Percentiles rank a stretch among this genome's conserved stretches.
phyloP scores from a whole-genome alignment of 1,140 invertebrate species.

The Pantala flavescens region DNA sequence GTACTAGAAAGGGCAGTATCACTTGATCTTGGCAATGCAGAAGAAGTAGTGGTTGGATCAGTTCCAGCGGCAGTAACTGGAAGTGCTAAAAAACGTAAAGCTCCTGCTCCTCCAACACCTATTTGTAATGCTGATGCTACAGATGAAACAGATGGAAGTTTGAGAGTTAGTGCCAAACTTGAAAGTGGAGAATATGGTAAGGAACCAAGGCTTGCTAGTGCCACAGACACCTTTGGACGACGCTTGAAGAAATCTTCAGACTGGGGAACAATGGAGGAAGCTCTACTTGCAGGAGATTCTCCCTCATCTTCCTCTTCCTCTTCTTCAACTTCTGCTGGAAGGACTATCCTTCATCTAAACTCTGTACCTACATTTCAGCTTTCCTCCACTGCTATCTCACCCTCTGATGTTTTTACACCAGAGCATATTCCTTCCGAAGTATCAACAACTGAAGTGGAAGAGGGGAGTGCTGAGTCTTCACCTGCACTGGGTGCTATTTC shows the following conservation, averaged over 20 bases:
- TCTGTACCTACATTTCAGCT: neutral
- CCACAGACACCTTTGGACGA: constrained; percentile 52
- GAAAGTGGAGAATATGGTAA: constrained; percentile 35
- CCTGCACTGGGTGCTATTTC: neutral
- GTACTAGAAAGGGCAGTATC: constrained; percentile 70
- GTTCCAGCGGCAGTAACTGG: constrained; percentile 39
- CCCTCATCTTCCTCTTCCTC: constrained; percentile 24
- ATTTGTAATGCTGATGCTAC: constrained; percentile 18
- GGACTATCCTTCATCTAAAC: neutral
- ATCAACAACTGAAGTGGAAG: neutral
- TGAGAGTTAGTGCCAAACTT: constrained; percentile 24
- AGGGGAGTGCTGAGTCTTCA: neutral
- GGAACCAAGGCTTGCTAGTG: constrained; percentile 52
- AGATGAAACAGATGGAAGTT: constrained; percentile 31
- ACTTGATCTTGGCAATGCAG: constrained; percentile 54
- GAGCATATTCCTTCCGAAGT: constrained; percentile 7
- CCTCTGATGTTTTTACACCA: constrained; percentile 12
- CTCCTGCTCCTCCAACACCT: constrained; percentile 36
- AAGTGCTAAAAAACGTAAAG: constrained; percentile 56
- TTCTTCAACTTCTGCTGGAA: constrained; percentile 24
- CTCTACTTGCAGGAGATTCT: constrained; percentile 38
- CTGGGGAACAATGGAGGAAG: constrained; percentile 65
- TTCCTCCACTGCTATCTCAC: neutral
- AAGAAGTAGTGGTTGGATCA: constrained; percentile 40
- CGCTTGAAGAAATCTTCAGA: constrained; percentile 60